A percentile compares a stretch with the other conserved stretches of the same genome.
Conservation (phyloP, 2,888 invertebrate species). For the Athetis lepigone region DNA sequence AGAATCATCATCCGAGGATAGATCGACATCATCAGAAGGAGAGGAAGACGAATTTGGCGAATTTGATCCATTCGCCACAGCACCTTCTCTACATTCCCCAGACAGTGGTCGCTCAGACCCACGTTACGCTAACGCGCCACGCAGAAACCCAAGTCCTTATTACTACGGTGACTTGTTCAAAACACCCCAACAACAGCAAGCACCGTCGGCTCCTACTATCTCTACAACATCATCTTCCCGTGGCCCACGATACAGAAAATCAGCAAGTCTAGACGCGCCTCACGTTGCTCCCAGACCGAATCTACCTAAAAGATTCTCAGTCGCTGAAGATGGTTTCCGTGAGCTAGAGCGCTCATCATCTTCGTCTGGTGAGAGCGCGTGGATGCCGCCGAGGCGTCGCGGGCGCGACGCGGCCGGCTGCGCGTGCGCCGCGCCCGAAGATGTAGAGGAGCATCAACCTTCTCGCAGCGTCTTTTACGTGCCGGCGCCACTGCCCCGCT, state of each 20-base stretch:
- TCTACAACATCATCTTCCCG: slow-evolving; percentile 85
- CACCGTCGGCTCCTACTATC: slow-evolving; percentile 88
- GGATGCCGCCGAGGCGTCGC: slow-evolving; percentile 94
- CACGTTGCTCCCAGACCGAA: slow-evolving; percentile 92
- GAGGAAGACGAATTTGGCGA: slow-evolving; percentile 91
- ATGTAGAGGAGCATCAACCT: slow-evolving; percentile 92
- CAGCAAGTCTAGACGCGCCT: slow-evolving; percentile 94
- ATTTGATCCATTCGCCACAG: slow-evolving; percentile 87
- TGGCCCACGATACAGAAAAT: slow-evolving; percentile 92
- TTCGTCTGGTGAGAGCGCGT: slow-evolving; percentile 90
- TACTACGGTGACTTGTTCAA: slow-evolving; percentile 95
- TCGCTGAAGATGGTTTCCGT: slow-evolving; percentile 93
- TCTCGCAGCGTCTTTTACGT: slow-evolving; percentile 93
- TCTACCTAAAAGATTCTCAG: slow-evolving; percentile 92
- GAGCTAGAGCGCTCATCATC: slow-evolving; percentile 89
- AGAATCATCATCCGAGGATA: slow-evolving; percentile 87
- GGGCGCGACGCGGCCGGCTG: slow-evolving; percentile 93
- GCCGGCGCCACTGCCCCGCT: slow-evolving; percentile 92
- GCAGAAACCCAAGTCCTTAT: slow-evolving; percentile 95
- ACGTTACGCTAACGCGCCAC: slow-evolving; percentile 89
- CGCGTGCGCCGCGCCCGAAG: slow-evolving; percentile 93
- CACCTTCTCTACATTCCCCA: slow-evolving; percentile 92
- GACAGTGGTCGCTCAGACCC: slow-evolving; percentile 92
- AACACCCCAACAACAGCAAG: slow-evolving; percentile 82
- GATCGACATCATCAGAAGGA: slow-evolving; percentile 89